Conservation (phyloP, 2,113 vertebrate species). For the Passer montanus region DNA sequence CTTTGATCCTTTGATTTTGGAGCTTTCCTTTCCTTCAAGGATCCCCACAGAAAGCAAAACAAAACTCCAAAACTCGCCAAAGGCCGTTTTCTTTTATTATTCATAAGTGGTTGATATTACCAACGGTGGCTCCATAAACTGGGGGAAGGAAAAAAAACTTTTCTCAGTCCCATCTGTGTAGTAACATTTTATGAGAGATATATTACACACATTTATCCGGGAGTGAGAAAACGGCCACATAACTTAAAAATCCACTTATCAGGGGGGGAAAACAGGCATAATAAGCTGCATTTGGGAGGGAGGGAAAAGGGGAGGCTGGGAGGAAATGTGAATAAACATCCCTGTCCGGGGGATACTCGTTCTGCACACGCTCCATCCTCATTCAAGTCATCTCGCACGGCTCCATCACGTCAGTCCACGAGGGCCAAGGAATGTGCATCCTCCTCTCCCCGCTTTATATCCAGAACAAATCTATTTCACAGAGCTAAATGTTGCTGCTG, state of each 20-base stretch:
- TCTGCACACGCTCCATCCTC: not conserved
- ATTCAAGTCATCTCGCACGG: not conserved
- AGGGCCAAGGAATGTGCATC: not conserved
- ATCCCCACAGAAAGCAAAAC: slow-evolving; percentile 26
- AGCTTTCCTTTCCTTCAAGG: slow-evolving; percentile 5
- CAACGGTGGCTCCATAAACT: slow-evolving; percentile 35
- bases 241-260: slow-evolving; percentile 41
- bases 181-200: slow-evolving; percentile 38
- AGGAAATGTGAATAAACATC: not conserved
- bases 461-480: slow-evolving; percentile 56
- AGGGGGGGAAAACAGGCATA: not conserved
- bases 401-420: not conserved
- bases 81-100: slow-evolving; percentile 54
- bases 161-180: slow-evolving; percentile 33
- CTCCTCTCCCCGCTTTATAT: not conserved
- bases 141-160: not conserved
- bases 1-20: not conserved
- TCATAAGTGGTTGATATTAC: slow-evolving; percentile 52
- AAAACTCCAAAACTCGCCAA: slow-evolving; percentile 1
- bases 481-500: slow-evolving; percentile 41
- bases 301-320: not conserved
- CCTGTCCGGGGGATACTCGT: not conserved
- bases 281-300: not conserved
- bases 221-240: not conserved
- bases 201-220: slow-evolving; percentile 2